Conservation (phyloP, 2,888 invertebrate species). For the Heliconius charithonia region DNA sequence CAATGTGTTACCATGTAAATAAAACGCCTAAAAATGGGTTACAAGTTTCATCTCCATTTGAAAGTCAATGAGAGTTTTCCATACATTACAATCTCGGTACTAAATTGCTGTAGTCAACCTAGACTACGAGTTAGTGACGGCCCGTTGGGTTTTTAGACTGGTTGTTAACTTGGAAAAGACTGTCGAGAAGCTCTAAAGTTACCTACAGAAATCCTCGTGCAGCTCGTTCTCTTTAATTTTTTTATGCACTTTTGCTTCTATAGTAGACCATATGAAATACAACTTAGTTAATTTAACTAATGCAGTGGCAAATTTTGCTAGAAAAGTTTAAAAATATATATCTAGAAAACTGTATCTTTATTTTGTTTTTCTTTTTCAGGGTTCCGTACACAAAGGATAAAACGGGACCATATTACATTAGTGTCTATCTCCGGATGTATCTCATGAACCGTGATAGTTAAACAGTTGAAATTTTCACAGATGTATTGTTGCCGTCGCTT, state of each 20-base stretch:
- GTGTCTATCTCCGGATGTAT: too few relatives aligned
- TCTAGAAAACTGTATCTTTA: too few relatives aligned
- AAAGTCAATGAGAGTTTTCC: slow-evolving; percentile 2
- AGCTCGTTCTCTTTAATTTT: background rate
- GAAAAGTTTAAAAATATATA: too few relatives aligned
- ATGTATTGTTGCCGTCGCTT: too few relatives aligned
- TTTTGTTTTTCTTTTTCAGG: too few relatives aligned
- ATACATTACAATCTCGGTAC: slow-evolving; percentile 10
- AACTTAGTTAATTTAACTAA: background rate
- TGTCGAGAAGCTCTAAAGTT: background rate
- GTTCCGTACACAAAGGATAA: too few relatives aligned
- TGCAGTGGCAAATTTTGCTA: background rate
- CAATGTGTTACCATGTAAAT: background rate
- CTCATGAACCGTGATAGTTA: too few relatives aligned
- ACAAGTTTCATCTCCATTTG: background rate
- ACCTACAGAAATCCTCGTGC: slow-evolving; percentile 4
- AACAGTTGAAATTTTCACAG: too few relatives aligned
- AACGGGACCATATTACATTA: too few relatives aligned
- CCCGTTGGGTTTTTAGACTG: slow-evolving; percentile 30
- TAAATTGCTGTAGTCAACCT: slow-evolving; percentile 11
- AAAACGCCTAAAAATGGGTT: background rate
- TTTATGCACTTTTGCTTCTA: background rate
- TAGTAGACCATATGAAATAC: background rate
- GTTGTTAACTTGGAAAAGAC: slow-evolving; percentile 20
- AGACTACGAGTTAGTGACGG: slow-evolving; percentile 26